Conservation (phyloP, 2,888 invertebrate species). For the Dicycla oo region DNA sequence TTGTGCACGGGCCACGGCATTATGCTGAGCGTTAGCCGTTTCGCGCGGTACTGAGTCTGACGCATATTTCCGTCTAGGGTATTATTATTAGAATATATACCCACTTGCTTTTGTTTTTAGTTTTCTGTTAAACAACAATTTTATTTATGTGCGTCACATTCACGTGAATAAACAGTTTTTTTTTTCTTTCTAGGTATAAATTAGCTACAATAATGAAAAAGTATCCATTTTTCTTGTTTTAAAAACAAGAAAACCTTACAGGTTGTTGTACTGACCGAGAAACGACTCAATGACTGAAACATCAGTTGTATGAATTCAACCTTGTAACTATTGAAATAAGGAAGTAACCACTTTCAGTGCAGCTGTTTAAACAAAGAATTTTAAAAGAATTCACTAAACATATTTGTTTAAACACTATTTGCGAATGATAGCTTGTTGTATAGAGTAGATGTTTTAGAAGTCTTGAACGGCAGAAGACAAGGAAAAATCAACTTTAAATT, state of each 20-base stretch:
- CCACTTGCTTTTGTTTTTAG: too few relatives aligned
- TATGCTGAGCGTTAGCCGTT: too few relatives aligned
- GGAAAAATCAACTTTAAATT: conserved; percentile 20
- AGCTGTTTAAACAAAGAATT: conserved; percentile 17
- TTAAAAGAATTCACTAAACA: not conserved
- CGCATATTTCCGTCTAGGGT: too few relatives aligned
- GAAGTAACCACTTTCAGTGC: conserved; percentile 19
- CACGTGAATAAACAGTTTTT: too few relatives aligned
- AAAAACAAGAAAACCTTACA: not conserved
- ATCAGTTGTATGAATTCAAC: conserved; percentile 17
- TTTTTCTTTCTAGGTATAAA: not conserved
- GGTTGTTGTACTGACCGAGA: too few relatives aligned
- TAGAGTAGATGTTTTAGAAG: not conserved
- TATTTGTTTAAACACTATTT: conserved; percentile 13
- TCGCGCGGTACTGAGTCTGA: too few relatives aligned
- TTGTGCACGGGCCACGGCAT: too few relatives aligned
- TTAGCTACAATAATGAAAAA: not conserved
- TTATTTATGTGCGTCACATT: too few relatives aligned
- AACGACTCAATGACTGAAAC: conserved; percentile 5
- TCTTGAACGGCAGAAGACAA: not conserved
- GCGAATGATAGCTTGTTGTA: not conserved
- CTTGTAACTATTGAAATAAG: conserved; percentile 30
- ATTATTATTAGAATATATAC: too few relatives aligned
- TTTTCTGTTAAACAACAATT: too few relatives aligned
- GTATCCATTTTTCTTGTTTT: not conserved